Base-by-base conservation (phyloP, 2,797 vertebrate genomes). In the Silurus lanzhouensis region DNA sequence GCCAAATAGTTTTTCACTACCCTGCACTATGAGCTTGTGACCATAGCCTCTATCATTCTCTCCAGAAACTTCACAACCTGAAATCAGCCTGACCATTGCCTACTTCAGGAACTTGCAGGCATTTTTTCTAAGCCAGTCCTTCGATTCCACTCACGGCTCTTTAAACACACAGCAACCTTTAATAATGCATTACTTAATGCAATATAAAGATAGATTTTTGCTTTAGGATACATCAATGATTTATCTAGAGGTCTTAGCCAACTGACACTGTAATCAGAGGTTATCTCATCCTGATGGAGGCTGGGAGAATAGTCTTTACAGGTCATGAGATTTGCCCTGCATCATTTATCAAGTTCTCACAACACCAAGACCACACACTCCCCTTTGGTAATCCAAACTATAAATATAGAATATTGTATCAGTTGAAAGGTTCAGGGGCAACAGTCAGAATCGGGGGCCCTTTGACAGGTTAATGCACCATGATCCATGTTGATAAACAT, bases 221-320 rank as follows among this genome's bases (percentile, higher is more conserved):
- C 92, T 93, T 90, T 91, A 89, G 92, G 85, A 91, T 92, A 83
- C 89, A 88, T 89, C 77, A 90, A 91, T 95, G 95, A 96, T 95
- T 95, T 95, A 96, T 96, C 93, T 92, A 77, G 87, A 91, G 90
- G 91, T 92, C 93, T 92, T 92, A 92, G 88, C 92, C 91, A 91
- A 93, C 93, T 94, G 94, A 95, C 94, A 93, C 86, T 46, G 85
- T 92, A 94, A 94, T 95, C 94, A 92, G 88, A 93, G 92, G 91
- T 95, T 94, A 95, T 95, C 94, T 94, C 85, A 89, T 6, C 89
- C 92, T 91, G 93, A 95, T 94, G 93, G 94, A 94, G 94, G 93
- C 92, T 87, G 90, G 90, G 84, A 89, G 90, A 91, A 91, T 85
- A 74, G 91, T 93, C 90, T 92, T 94, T 90, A 91, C 91, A 91